These are phyloP conservation scores for Pseudanteris insignis DNA, from an alignment of 2,888 invertebrate genomes.

Conservation along the genomic window DNA sequence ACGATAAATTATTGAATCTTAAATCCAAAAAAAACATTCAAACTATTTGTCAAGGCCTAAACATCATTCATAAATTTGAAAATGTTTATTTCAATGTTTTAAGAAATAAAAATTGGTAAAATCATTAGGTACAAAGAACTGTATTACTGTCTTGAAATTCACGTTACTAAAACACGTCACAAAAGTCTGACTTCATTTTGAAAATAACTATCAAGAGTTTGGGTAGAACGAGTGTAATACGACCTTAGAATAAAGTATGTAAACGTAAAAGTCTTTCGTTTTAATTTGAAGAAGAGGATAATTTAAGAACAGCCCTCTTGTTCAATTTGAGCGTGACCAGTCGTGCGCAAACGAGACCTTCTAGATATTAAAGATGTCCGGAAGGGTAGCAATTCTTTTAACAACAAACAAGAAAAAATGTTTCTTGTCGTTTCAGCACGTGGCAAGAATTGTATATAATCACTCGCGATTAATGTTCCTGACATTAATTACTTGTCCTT, in stretches of 20 bases:
- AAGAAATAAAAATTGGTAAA: too few relatives aligned
- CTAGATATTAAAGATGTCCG: slow-evolving; percentile 33
- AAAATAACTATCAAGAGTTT: slow-evolving; percentile 24
- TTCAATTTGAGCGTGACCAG: slow-evolving; percentile 29
- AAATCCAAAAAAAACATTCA: too few relatives aligned
- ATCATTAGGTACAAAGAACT: too few relatives aligned
- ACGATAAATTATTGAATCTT: too few relatives aligned
- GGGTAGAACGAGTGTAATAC: slow-evolving; percentile 29
- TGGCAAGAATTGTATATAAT: too few relatives aligned
- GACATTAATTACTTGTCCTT: too few relatives aligned
- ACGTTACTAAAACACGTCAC: slow-evolving; percentile 11
- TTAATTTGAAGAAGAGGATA: slow-evolving; percentile 37
- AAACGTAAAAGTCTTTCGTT: slow-evolving; percentile 37
- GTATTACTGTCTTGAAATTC: too few relatives aligned
- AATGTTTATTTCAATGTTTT: too few relatives aligned
- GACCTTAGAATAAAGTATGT: slow-evolving; percentile 29
- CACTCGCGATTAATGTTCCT: too few relatives aligned
- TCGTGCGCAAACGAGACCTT: slow-evolving; percentile 37
- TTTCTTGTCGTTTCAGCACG: too few relatives aligned
- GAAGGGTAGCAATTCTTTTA: slow-evolving; percentile 11
- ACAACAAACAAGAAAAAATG: slow-evolving; percentile 1
- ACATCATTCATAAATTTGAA: too few relatives aligned
- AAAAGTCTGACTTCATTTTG: slow-evolving; percentile 17
- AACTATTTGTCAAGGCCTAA: too few relatives aligned
- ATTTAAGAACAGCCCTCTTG: slow-evolving; percentile 39